A percentile compares a stretch with the other conserved stretches of the same genome.
Evolutionary conservation across 2,113 vertebrate genomes (phyloP).

Genomic region (Toxotes jaculatrix): DNA sequence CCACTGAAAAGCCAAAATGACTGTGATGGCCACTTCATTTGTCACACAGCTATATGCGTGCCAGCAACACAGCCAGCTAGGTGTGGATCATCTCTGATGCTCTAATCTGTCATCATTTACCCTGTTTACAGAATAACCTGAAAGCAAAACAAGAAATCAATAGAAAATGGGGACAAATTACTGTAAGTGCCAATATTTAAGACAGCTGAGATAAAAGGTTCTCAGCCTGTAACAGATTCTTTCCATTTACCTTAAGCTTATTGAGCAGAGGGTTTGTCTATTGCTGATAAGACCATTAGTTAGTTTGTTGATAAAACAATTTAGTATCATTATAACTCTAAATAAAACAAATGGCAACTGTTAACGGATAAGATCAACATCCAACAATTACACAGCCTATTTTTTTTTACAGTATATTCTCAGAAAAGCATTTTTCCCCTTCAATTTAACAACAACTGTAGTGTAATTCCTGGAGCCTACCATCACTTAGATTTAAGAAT

Average conservation of each 20-base stretch:
- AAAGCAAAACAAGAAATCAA: constrained; percentile 82
- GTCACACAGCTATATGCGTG: constrained; percentile 31
- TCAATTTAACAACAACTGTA: neutral
- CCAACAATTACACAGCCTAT: constrained; percentile 17
- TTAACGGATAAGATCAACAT: constrained; percentile 45
- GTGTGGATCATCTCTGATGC: constrained; percentile 48
- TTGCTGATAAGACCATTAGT: constrained; percentile 73
- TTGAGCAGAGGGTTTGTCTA: constrained; percentile 65
- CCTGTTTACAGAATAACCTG: constrained; percentile 73
- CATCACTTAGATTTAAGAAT: neutral
- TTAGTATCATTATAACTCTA: constrained; percentile 63
- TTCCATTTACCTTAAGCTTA: constrained; percentile 75
- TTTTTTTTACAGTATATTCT: constrained; percentile 1
- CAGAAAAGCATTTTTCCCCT: neutral
- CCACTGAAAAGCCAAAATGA: constrained; percentile 18
- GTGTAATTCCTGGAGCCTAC: neutral
- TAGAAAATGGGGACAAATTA: constrained; percentile 81
- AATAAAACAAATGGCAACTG: constrained; percentile 63
- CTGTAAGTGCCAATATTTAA: constrained; percentile 81
- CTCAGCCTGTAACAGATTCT: constrained; percentile 74
- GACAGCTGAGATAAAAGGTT: constrained; percentile 81
- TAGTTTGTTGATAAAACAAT: constrained; percentile 77
- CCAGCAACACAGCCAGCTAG: constrained; percentile 18
- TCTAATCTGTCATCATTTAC: constrained; percentile 80
- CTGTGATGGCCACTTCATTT: constrained; percentile 47